Percentiles rank a stretch among this genome's conserved stretches.
Conservation (phyloP, 2,888 invertebrate genomes). For the Chromoteleia sp. region DNA sequence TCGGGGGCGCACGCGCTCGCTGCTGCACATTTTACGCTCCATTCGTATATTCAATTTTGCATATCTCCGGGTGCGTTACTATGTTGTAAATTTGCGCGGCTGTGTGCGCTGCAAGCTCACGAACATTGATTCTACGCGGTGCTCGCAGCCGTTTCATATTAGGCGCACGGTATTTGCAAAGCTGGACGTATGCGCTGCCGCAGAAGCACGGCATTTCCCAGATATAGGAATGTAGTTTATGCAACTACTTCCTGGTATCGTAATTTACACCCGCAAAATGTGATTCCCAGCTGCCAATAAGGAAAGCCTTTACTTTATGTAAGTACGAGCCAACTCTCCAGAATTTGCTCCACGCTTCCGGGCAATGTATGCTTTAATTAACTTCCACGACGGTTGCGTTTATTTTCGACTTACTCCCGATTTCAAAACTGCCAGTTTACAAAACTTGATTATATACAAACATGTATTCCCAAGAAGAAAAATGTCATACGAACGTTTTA, state of each 20-base stretch:
- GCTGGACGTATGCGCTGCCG: slow-evolving; percentile 64
- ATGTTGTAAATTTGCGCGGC: slow-evolving; percentile 59
- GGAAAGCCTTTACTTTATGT: slow-evolving; percentile 62
- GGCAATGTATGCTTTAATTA: slow-evolving; percentile 40
- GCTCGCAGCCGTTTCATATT: slow-evolving; percentile 63
- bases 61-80: slow-evolving; percentile 62
- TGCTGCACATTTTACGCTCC: slow-evolving; percentile 52
- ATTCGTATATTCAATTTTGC: slow-evolving; percentile 68
- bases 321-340: slow-evolving; percentile 8
- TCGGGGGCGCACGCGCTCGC: slow-evolving; percentile 36
- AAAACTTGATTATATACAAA: background rate
- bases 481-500: too few species aligned
- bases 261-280: slow-evolving; percentile 69
- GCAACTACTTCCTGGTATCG: slow-evolving; percentile 71
- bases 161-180: slow-evolving; percentile 59
- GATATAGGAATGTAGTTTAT: slow-evolving; percentile 67
- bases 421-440: slow-evolving; percentile 11
- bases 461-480: too few species aligned
- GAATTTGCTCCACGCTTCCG: slow-evolving; percentile 3
- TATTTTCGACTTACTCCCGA: slow-evolving; percentile 22
- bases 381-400: slow-evolving; percentile 22
- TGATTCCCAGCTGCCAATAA: slow-evolving; percentile 66
- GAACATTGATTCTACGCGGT: slow-evolving; percentile 63
- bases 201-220: slow-evolving; percentile 48
- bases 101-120: slow-evolving; percentile 56